Evolutionary conservation across 2,797 vertebrate genomes (phyloP), one percentile per base, ranked within the genome.

Genomic region (Antennarius maculatus): DNA sequence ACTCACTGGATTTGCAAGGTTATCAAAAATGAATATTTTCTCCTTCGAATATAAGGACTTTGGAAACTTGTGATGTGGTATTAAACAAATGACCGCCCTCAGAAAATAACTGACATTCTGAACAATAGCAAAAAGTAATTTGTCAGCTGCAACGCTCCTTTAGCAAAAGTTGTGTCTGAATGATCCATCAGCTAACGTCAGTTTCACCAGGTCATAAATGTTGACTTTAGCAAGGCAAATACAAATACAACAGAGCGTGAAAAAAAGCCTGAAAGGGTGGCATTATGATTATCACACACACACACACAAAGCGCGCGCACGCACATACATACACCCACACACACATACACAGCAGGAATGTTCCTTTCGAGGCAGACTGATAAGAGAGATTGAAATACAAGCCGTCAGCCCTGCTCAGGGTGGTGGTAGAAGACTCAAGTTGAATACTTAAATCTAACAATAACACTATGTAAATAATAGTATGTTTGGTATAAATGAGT

Each of bases 221-320:
- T 66, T 4, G 1, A 65, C 17, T 31, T 5, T 14, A 43, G 16
- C 48, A 59, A 45, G 74, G 43, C 67, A 73, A 65, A 66, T 13
- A 46, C 27, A 73, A 53, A 66, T 56, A 71, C 4, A 1, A 28
- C 23, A 51, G 13, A 23, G 49, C 6, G 29, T 58, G 17, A 67
- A 69, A 67, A 71, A 70, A 6, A 59, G 68, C 50, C 61, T 45
- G 34, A 60, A 54, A 71, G 62, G 46, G 13, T 10, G 2, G 41
- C 74, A 81, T 76, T 23, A 65, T 81, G 86, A 86, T 72, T 54
- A 37, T 71, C 73, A 41, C 63, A 76, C 55, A 43, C 54, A 80
- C 23, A 53, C 27, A 55, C n/a, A n/a, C n/a, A n/a, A n/a, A n/a
- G n/a, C n/a, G n/a, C 1, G 23, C 23, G 23, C 23, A 23, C 1